Conservation (phyloP, 1,140 invertebrate species). For the Telenomus remus region DNA sequence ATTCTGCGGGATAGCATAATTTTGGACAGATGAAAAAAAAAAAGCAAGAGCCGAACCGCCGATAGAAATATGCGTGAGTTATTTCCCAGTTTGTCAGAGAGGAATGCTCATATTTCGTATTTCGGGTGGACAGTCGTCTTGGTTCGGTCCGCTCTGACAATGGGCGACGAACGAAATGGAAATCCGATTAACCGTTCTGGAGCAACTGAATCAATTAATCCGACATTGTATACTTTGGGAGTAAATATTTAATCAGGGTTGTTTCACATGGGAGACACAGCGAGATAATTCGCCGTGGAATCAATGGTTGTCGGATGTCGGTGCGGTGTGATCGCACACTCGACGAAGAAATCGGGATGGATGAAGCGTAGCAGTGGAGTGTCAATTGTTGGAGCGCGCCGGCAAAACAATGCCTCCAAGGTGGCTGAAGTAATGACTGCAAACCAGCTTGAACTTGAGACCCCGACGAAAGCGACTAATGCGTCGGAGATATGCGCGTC, state of each 20-base stretch:
- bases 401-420: slow-evolving; percentile 49
- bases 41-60: neutral
- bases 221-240: neutral
- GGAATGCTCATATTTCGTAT: too few relatives aligned
- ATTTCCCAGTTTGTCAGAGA: too few relatives aligned
- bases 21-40: neutral
- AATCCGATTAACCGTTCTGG: too few relatives aligned
- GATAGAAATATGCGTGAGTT: neutral
- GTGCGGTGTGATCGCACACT: slow-evolving; percentile 2
- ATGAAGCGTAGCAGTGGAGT: slow-evolving; percentile 32
- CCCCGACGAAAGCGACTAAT: slow-evolving; percentile 56
- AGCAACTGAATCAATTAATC: neutral
- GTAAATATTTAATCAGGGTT: slow-evolving; percentile 27
- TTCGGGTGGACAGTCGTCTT: too few relatives aligned
- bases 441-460: slow-evolving; percentile 49
- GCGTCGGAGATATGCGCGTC: slow-evolving; percentile 59
- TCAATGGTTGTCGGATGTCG: slow-evolving; percentile 8
- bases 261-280: slow-evolving; percentile 5
- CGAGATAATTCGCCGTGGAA: slow-evolving; percentile 6
- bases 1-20: slow-evolving; percentile 27
- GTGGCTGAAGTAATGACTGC: slow-evolving; percentile 43
- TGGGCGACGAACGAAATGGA: too few relatives aligned
- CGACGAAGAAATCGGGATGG: slow-evolving; percentile 37
- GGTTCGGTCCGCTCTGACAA: neutral
- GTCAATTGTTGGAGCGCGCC: slow-evolving; percentile 39